phyloP scores from a whole-genome alignment of 2,797 vertebrate genomes.

The Takifugu rubripes region DNA sequence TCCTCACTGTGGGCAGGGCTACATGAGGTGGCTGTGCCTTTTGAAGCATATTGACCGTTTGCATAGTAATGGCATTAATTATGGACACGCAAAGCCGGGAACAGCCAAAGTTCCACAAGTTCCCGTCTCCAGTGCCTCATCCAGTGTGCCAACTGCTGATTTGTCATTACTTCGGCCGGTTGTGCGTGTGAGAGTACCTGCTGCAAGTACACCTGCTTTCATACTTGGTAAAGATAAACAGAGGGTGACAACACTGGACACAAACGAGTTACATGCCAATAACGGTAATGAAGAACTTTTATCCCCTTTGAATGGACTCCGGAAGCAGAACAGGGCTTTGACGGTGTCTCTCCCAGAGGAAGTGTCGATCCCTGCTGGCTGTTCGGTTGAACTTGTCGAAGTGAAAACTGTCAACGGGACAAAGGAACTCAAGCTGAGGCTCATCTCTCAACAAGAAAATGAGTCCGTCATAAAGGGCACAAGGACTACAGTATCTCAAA shows the following conservation, averaged over 20 bases:
- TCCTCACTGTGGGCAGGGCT: constrained; percentile 89
- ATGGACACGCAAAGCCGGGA: constrained; percentile 41
- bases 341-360: constrained; percentile 88
- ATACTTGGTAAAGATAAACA: constrained; percentile 43
- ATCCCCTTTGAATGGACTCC: constrained; percentile 78
- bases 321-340: constrained; percentile 85
- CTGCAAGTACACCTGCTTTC: constrained; percentile 25
- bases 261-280: constrained; percentile 23
- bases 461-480: constrained; percentile 55
- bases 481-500: constrained; percentile 35
- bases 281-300: constrained; percentile 81
- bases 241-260: constrained; percentile 46
- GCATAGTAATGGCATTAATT: constrained; percentile 67
- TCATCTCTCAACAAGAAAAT: constrained; percentile 72
- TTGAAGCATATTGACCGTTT: constrained; percentile 89
- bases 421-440: constrained; percentile 86
- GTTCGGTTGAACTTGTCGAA: constrained; percentile 89
- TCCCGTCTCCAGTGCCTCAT: constrained; percentile 54
- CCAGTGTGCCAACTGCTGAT: constrained; percentile 37
- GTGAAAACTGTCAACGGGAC: constrained; percentile 89
- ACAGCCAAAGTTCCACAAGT: constrained; percentile 28
- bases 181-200: constrained; percentile 48
- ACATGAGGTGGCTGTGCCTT: constrained; percentile 87
- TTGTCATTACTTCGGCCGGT: constrained; percentile 23
- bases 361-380: constrained; percentile 87